Evolutionary conservation across 1,140 invertebrate species (phyloP).

Genomic region (Panagrolaimus sp.): DNA sequence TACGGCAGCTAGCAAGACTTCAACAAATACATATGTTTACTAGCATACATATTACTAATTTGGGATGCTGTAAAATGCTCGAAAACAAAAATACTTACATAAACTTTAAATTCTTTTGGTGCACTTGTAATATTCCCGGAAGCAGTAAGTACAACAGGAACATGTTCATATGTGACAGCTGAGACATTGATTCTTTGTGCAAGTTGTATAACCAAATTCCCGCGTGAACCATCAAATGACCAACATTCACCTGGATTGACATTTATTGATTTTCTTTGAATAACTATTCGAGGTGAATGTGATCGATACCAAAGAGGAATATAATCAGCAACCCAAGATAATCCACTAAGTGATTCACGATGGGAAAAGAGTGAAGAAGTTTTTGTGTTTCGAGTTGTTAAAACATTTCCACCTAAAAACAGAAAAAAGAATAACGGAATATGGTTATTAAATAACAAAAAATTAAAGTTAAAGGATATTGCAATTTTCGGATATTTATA

Average conservation of each 20-base stretch:
- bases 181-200: slow-evolving; percentile 63
- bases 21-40: too few relatives aligned
- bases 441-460: too few relatives aligned
- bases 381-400: not conserved
- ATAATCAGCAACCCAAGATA: too few relatives aligned
- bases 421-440: too few relatives aligned
- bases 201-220: slow-evolving; percentile 65
- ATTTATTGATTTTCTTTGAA: slow-evolving; percentile 70
- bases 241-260: slow-evolving; percentile 89
- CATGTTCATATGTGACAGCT: slow-evolving; percentile 70
- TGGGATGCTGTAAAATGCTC: not conserved
- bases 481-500: too few relatives aligned
- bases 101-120: slow-evolving; percentile 81
- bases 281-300: slow-evolving; percentile 79
- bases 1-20: too few relatives aligned
- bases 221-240: slow-evolving; percentile 86
- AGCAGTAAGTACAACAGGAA: slow-evolving; percentile 59
- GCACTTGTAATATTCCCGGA: slow-evolving; percentile 78
- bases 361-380: slow-evolving; percentile 63
- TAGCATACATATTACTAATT: too few relatives aligned
- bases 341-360: slow-evolving; percentile 73
- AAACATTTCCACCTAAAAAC: not conserved
- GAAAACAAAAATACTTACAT: slow-evolving; percentile 67
- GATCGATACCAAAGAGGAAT: slow-evolving; percentile 78
- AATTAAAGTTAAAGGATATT: too few relatives aligned